phyloP scores from a whole-genome alignment of 1,140 invertebrate species.

The Drosophila nigrodunni region DNA sequence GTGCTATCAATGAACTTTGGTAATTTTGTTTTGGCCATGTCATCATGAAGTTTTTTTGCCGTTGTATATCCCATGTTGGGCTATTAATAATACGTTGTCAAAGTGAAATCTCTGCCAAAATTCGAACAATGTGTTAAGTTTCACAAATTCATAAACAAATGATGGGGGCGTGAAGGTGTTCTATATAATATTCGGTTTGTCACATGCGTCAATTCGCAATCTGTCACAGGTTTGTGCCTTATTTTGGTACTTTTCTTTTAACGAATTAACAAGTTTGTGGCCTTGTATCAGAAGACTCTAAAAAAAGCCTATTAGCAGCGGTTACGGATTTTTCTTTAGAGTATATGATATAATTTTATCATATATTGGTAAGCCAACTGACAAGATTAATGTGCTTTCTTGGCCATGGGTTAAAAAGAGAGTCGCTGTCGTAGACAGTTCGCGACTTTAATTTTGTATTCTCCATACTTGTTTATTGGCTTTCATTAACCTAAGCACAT shows the following conservation, averaged over 20 bases:
- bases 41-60: slow-evolving; percentile 24
- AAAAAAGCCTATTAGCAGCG: slow-evolving; percentile 4
- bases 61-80: slow-evolving; percentile 28
- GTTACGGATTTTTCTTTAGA: background rate
- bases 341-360: background rate
- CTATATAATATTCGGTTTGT: slow-evolving; percentile 3
- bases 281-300: slow-evolving; percentile 10
- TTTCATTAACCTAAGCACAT: slow-evolving; percentile 52
- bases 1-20: slow-evolving; percentile 30
- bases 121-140: slow-evolving; percentile 58
- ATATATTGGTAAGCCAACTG: background rate
- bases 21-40: slow-evolving; percentile 19
- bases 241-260: slow-evolving; percentile 9
- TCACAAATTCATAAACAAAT: slow-evolving; percentile 51
- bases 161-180: background rate
- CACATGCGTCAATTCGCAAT: slow-evolving; percentile 41
- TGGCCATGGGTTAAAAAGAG: background rate
- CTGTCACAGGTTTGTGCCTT: slow-evolving; percentile 1
- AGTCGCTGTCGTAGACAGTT: slow-evolving; percentile 33
- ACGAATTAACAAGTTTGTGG: slow-evolving; percentile 25
- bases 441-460: slow-evolving; percentile 12
- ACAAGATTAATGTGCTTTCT: slow-evolving; percentile 47
- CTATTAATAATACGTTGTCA: slow-evolving; percentile 70
- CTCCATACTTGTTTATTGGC: slow-evolving; percentile 38
- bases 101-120: slow-evolving; percentile 64